Evolutionary conservation across 2,113 vertebrate genomes (phyloP).

Genomic region (Toxostoma redivivum): DNA sequence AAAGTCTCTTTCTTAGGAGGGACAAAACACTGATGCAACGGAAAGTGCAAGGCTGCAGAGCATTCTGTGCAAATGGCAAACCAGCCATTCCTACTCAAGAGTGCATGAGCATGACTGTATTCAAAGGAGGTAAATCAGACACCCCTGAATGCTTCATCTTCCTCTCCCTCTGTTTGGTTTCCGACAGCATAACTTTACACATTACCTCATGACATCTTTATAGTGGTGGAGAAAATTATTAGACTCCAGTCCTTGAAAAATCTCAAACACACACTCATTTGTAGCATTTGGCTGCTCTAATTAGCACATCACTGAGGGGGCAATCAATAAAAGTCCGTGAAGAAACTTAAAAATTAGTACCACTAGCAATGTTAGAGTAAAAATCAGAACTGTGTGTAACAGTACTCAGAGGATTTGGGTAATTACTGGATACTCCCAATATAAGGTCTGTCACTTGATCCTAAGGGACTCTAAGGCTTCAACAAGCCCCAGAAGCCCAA

Average conservation of each 20-base stretch:
- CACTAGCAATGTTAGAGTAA: conserved; percentile 52
- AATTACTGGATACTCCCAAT: conserved; percentile 51
- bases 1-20: background rate
- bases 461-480: background rate
- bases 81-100: background rate
- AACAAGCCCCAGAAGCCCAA: background rate
- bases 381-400: conserved; percentile 57
- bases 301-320: conserved; percentile 63
- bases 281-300: conserved; percentile 55
- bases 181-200: conserved; percentile 42
- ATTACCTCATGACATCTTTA: conserved; percentile 50
- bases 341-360: conserved; percentile 57
- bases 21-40: background rate
- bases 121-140: conserved; percentile 42
- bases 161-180: conserved; percentile 37
- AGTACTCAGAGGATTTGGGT: conserved; percentile 45
- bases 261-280: conserved; percentile 47
- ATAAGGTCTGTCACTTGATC: conserved; percentile 41
- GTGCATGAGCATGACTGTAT: background rate
- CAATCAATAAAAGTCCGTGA: conserved; percentile 56
- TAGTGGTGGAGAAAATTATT: conserved; percentile 28
- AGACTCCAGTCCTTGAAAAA: conserved; percentile 33
- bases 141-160: conserved; percentile 38
- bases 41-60: background rate
- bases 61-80: background rate